Conservation (phyloP, 2,113 vertebrate genomes). For the Cebidichthys violaceus region DNA sequence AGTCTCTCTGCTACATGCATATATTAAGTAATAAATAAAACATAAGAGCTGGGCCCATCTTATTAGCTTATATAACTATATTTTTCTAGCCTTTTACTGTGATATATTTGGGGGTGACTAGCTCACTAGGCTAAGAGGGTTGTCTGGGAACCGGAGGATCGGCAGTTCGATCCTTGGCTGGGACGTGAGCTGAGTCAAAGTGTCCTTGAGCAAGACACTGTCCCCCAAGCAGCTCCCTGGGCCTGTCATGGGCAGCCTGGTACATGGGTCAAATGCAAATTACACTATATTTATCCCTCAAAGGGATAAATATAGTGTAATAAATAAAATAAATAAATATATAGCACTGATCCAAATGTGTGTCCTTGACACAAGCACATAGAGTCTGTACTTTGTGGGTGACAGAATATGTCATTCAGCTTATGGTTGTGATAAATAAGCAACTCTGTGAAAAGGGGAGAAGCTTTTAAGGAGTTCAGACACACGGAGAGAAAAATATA, state of each 20-base stretch:
- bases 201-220: no score
- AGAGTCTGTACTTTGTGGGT: constrained; percentile 28
- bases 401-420: constrained; percentile 13
- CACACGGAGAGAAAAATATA: neutral
- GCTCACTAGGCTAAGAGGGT: no score
- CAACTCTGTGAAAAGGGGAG: constrained; percentile 30
- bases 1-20: neutral
- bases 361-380: constrained; percentile 48
- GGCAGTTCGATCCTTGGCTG: no score
- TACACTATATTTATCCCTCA: no score
- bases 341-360: constrained; percentile 45
- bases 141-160: no score
- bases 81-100: constrained; percentile 35
- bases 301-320: no score
- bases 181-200: no score
- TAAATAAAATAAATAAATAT: no score
- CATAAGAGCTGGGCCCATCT: constrained; percentile 18
- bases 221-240: no score
- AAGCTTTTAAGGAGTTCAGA: constrained; percentile 23
- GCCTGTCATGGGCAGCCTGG: no score
- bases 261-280: no score
- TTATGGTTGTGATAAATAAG: constrained; percentile 48
- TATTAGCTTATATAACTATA: constrained; percentile 16
- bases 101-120: no score
- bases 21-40: constrained; percentile 28